These are phyloP conservation scores for Arctopsyche grandis DNA, from an alignment of 1,140 invertebrate genomes.

Conservation along the genomic window DNA sequence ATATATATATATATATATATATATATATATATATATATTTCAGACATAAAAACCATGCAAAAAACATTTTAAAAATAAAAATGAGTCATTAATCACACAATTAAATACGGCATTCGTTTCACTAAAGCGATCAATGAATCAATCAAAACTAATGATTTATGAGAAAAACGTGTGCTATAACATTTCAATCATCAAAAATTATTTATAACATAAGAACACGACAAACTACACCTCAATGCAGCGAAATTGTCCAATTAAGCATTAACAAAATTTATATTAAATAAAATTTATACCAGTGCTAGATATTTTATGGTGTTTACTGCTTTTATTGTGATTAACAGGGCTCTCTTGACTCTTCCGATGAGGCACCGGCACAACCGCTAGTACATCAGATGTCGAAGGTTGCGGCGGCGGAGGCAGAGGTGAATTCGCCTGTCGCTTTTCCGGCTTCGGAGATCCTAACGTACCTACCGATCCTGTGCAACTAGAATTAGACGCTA, in stretches of 20 bases:
- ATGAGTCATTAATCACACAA: too few relatives aligned
- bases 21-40: too few relatives aligned
- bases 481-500: constrained; percentile 80
- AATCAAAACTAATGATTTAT: background rate
- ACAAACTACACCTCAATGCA: too few relatives aligned
- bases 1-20: too few relatives aligned
- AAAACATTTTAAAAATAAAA: too few relatives aligned
- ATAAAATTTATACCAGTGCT: constrained; percentile 58
- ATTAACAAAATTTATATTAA: constrained; percentile 34
- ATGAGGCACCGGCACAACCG: constrained; percentile 52
- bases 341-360: constrained; percentile 50
- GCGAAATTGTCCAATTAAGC: too few relatives aligned
- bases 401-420: constrained; percentile 76
- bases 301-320: constrained; percentile 61
- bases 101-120: too few relatives aligned
- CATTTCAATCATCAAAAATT: background rate
- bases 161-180: background rate
- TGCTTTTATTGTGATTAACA: constrained; percentile 45
- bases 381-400: constrained; percentile 57
- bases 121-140: background rate
- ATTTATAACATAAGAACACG: too few relatives aligned
- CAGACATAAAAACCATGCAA: too few relatives aligned
- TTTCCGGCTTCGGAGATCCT: constrained; percentile 85
- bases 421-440: constrained; percentile 86
- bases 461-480: constrained; percentile 77